Conservation (phyloP, 2,113 vertebrate species). For the Sander vitreus region DNA sequence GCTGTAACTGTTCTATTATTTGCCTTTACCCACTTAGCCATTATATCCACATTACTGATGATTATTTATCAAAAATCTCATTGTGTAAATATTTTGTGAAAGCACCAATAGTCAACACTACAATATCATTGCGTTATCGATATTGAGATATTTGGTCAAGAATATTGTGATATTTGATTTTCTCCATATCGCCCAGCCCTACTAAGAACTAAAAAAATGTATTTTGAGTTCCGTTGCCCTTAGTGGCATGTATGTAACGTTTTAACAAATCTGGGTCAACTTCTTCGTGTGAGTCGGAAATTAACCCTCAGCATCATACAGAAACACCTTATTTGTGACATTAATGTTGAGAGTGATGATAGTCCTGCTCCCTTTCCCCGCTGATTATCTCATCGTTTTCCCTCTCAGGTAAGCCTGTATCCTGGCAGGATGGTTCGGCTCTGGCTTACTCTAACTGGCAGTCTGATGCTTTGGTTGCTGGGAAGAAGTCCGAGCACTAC, state of each 20-base stretch:
- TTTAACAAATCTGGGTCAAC: neutral
- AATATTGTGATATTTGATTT: too few relatives aligned
- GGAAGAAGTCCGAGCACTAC: slow-evolving; percentile 5
- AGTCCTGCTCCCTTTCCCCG: neutral
- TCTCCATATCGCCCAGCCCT: too few relatives aligned
- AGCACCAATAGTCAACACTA: too few relatives aligned
- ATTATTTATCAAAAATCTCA: too few relatives aligned
- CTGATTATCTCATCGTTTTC: neutral
- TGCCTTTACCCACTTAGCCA: too few relatives aligned
- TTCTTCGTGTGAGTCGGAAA: neutral
- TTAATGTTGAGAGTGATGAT: neutral
- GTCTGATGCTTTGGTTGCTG: accelerated
- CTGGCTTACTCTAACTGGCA: slow-evolving; percentile 89
- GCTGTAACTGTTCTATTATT: too few relatives aligned
- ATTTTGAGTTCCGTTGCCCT: neutral
- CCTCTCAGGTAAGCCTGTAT: slow-evolving; percentile 63
- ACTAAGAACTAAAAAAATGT: neutral
- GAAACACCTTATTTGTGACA: neutral
- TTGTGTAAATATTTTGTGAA: too few relatives aligned
- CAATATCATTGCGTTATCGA: too few relatives aligned
- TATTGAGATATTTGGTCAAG: too few relatives aligned
- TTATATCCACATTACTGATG: too few relatives aligned
- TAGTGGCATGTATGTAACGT: too few relatives aligned
- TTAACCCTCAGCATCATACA: neutral
- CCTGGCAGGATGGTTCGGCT: slow-evolving; percentile 89